phyloP scores from a whole-genome alignment of 2,888 invertebrate genomes.

The Isotomurus palustris region DNA sequence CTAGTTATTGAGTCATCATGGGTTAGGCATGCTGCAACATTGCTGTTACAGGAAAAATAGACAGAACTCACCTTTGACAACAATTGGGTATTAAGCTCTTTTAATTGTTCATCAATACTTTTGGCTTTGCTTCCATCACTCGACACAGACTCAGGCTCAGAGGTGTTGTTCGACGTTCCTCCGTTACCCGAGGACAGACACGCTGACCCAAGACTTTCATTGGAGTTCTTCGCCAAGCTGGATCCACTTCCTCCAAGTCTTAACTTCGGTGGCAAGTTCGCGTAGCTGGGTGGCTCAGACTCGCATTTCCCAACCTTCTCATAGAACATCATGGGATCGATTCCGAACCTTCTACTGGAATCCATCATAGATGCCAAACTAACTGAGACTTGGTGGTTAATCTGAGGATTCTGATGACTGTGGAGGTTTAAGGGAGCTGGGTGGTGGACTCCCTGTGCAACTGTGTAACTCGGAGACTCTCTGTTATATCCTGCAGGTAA shows the following conservation, averaged over 20 bases:
- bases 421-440: slow-evolving; percentile 3
- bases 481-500: slow-evolving; percentile 28
- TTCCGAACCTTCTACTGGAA: slow-evolving; percentile 16
- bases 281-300: slow-evolving; percentile 45
- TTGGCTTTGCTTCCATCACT: slow-evolving; percentile 37
- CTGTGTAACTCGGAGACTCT: slow-evolving; percentile 20
- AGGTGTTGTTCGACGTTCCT: slow-evolving; percentile 26
- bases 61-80: slow-evolving; percentile 64
- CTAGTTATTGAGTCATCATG: too few species aligned
- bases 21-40: too few species aligned
- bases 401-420: slow-evolving; percentile 18
- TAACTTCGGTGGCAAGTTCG: slow-evolving; percentile 42
- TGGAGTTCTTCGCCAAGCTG: slow-evolving; percentile 44
- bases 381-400: slow-evolving; percentile 40
- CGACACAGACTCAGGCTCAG: slow-evolving; percentile 40
- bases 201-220: slow-evolving; percentile 42
- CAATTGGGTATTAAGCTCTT: slow-evolving; percentile 74
- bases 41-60: too few species aligned
- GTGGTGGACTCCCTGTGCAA: slow-evolving; percentile 13
- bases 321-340: slow-evolving; percentile 39
- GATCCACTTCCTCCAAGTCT: slow-evolving; percentile 45
- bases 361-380: slow-evolving; percentile 38
- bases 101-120: slow-evolving; percentile 68
- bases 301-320: slow-evolving; percentile 44
- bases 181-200: slow-evolving; percentile 30